These are phyloP conservation scores for Coenonympha glycerion DNA, from an alignment of 2,888 invertebrate species.

Conservation along the genomic window DNA sequence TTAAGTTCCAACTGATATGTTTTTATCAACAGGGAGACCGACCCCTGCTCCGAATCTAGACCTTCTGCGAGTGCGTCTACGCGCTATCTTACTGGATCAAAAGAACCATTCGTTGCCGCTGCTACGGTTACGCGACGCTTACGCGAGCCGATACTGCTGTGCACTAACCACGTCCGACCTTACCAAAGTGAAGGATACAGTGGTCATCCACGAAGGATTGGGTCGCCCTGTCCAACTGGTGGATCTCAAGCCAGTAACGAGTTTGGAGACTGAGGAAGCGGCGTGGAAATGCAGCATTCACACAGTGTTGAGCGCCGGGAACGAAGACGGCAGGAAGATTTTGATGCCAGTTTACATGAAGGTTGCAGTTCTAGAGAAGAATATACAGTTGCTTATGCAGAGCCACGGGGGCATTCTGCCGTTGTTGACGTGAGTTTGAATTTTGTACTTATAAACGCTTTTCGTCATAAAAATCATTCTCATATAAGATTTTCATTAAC, in stretches of 20 bases:
- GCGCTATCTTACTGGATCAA: conserved; percentile 84
- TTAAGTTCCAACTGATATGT: too few relatives aligned
- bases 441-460: too few relatives aligned
- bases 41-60: conserved; percentile 79
- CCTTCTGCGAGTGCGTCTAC: conserved; percentile 80
- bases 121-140: conserved; percentile 87
- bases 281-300: conserved; percentile 75
- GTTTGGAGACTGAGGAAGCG: conserved; percentile 59
- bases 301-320: conserved; percentile 46
- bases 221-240: conserved; percentile 64
- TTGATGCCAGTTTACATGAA: conserved; percentile 81
- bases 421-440: conserved; percentile 81
- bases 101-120: conserved; percentile 84
- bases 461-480: too few relatives aligned
- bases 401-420: conserved; percentile 86
- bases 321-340: conserved; percentile 67
- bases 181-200: conserved; percentile 84
- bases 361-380: conserved; percentile 79
- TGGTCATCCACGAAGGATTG: conserved; percentile 60
- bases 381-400: conserved; percentile 80
- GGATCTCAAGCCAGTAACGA: conserved; percentile 52
- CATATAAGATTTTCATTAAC: too few relatives aligned
- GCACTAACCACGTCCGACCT: conserved; percentile 83
- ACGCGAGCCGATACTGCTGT: conserved; percentile 86
- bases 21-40: conserved; percentile 70